These are phyloP conservation scores for Nemotelus nigrinus DNA, from an alignment of 2,888 invertebrate species.

Conservation along the genomic window DNA sequence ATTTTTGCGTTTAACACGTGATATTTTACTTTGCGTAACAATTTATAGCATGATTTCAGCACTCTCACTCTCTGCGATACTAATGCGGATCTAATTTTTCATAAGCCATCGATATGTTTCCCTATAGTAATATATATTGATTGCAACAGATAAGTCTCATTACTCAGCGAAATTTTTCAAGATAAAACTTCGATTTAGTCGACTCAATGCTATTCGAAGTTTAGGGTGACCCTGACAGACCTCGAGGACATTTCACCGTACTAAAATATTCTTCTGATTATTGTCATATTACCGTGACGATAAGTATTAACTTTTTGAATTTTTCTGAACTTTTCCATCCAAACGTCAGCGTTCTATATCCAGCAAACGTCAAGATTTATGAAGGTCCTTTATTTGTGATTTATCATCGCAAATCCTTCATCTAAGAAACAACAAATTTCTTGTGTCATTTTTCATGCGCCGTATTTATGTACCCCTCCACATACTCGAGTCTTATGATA, in stretches of 20 bases:
- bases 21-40: too few species aligned
- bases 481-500: constrained; percentile 46
- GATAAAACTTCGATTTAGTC: too few species aligned
- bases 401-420: constrained; percentile 52
- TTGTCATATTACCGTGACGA: constrained; percentile 35
- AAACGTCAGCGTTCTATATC: background rate
- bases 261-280: background rate
- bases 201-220: too few species aligned
- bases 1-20: too few species aligned
- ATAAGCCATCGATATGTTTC: too few species aligned
- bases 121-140: too few species aligned
- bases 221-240: background rate
- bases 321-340: constrained; percentile 12
- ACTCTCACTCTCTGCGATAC: too few species aligned
- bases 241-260: background rate
- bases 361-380: constrained; percentile 49
- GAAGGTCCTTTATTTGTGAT: constrained; percentile 51
- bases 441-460: constrained; percentile 51
- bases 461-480: constrained; percentile 51
- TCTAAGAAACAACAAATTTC: constrained; percentile 52
- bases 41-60: too few species aligned
- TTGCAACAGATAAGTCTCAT: too few species aligned
- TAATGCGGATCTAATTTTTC: too few species aligned
- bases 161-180: too few species aligned
- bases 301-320: constrained; percentile 42